A percentile compares a stretch with the other conserved stretches of the same genome.
phyloP scores from a whole-genome alignment of 2,113 vertebrate species.

The Chaenogobius annularis region DNA sequence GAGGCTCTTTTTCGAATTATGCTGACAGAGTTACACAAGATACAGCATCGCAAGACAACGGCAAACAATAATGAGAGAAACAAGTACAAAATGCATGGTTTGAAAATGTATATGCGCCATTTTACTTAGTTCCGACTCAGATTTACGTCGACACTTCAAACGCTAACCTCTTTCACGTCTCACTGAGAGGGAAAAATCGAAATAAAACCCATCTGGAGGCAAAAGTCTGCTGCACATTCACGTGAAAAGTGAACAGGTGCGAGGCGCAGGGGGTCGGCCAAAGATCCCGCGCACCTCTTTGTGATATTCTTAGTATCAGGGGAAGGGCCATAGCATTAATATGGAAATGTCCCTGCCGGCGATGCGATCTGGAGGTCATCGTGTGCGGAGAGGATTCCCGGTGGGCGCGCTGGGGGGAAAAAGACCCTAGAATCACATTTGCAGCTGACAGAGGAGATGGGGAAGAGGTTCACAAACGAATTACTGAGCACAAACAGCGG shows the following conservation, averaged over 20 bases:
- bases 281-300: conserved; percentile 41
- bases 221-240: conserved; percentile 18
- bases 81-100: too few species aligned
- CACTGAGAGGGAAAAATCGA: conserved; percentile 59
- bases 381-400: conserved; percentile 48
- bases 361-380: conserved; percentile 63
- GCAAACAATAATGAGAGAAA: too few species aligned
- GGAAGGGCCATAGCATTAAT: conserved; percentile 64
- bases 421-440: conserved; percentile 64
- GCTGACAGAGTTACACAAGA: too few species aligned
- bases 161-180: neutral
- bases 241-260: conserved; percentile 42
- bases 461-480: conserved; percentile 13
- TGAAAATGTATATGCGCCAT: neutral
- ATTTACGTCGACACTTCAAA: conserved; percentile 60
- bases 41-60: too few species aligned
- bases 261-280: conserved; percentile 26
- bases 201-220: conserved; percentile 29
- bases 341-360: conserved; percentile 68
- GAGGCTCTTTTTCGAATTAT: too few species aligned
- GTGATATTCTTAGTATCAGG: conserved; percentile 47
- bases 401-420: conserved; percentile 47
- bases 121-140: conserved; percentile 48
- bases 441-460: conserved; percentile 43
- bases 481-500: conserved; percentile 19